These are phyloP conservation scores for Hemaris fuciformis DNA, from an alignment of 2,888 invertebrate species.

Conservation along the genomic window DNA sequence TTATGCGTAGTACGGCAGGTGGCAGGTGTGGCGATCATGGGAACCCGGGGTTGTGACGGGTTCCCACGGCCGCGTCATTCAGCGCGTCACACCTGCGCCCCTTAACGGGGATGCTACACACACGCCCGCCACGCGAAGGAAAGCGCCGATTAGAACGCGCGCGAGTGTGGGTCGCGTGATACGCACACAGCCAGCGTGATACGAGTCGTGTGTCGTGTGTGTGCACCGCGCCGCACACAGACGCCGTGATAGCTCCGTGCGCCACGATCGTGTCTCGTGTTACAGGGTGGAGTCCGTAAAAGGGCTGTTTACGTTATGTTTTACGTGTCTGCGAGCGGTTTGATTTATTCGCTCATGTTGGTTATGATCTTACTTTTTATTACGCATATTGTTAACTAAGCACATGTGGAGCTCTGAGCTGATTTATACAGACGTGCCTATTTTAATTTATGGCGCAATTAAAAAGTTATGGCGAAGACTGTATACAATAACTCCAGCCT, in stretches of 20 bases:
- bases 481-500: background rate
- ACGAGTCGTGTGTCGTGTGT: background rate
- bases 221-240: background rate
- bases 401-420: background rate
- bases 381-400: background rate
- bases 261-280: background rate
- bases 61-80: slow-evolving; percentile 79
- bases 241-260: background rate
- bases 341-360: slow-evolving; percentile 6
- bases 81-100: slow-evolving; percentile 76
- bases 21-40: slow-evolving; percentile 71
- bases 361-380: slow-evolving; percentile 8
- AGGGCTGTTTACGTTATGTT: slow-evolving; percentile 8
- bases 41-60: slow-evolving; percentile 74
- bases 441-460: slow-evolving; percentile 7
- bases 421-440: background rate
- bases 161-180: slow-evolving; percentile 38
- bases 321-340: background rate
- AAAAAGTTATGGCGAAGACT: background rate
- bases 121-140: slow-evolving; percentile 79
- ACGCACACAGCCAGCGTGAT: background rate
- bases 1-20: slow-evolving; percentile 81
- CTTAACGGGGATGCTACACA: slow-evolving; percentile 76
- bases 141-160: slow-evolving; percentile 65
- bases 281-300: background rate